phyloP scores from a whole-genome alignment of 1,140 invertebrate genomes.

The Solenopsis invicta region DNA sequence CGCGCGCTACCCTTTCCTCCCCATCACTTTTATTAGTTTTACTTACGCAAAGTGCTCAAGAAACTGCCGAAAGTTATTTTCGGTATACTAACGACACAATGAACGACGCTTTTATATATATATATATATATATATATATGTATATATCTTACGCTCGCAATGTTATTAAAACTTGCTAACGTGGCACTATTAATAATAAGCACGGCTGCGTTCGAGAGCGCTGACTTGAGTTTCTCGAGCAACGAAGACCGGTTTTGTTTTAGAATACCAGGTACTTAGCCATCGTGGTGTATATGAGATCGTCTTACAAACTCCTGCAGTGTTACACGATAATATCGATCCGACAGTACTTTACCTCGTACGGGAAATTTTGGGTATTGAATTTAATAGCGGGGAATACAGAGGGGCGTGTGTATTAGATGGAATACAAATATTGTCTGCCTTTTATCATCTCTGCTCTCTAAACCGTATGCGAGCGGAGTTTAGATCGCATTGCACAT shows the following conservation, averaged over 20 bases:
- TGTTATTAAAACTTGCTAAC: constrained; percentile 59
- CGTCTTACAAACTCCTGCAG: constrained; percentile 36
- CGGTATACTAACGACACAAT: constrained; percentile 22
- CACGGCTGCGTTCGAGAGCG: constrained; percentile 20
- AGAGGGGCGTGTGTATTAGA: neutral
- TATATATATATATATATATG: too few species aligned
- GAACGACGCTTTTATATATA: constrained; percentile 29
- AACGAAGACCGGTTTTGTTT: constrained; percentile 54
- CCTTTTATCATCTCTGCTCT: neutral
- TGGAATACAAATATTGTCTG: neutral
- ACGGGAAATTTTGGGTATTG: constrained; percentile 36
- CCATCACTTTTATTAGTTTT: neutral
- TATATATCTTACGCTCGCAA: neutral
- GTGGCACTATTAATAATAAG: constrained; percentile 58
- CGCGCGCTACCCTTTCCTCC: too few species aligned
- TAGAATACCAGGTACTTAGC: constrained; percentile 23
- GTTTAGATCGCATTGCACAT: neutral
- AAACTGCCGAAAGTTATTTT: constrained; percentile 27
- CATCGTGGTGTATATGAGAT: constrained; percentile 34
- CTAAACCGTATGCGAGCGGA: neutral
- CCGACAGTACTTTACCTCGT: neutral
- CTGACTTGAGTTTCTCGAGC: constrained; percentile 40
- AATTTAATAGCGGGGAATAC: neutral
- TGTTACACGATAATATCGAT: constrained; percentile 43
- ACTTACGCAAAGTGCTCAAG: neutral